Base-by-base conservation (phyloP, 2,888 invertebrate genomes). In the Xanthorhoe spadicearia region DNA sequence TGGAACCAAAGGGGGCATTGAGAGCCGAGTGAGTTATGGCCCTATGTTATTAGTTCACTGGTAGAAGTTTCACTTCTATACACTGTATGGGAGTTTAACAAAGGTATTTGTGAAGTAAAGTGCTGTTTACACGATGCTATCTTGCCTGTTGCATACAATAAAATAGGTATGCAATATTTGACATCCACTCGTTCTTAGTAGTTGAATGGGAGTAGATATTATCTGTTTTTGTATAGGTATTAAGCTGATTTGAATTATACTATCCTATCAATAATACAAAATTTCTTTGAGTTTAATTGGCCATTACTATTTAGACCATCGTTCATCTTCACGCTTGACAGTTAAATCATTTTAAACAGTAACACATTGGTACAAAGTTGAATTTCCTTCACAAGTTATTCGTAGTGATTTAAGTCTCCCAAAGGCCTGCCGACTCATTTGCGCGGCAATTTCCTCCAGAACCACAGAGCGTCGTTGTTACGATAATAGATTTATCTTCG, bases 361-460 rank as follows among this genome's bases (percentile, higher is more conserved):
- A 48, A 23, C 4, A 8, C 7, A 15, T 32, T 8, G 13, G 0
- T 15, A 53, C 54, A 62, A 38, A 61, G 66, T 10, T 50, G 8
- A 43, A 53, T 56, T 62, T 62, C 19, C 54, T 10, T n/a, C 35
- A n/a, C 13, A 10, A 49, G 18, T 15, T 3, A 35, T 23, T 49
- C 2, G 0, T 4, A 56, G 62, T 53, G 48, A 48, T 28, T 48
- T n/a, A 61, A 38, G 7, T 19, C 15, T 15, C 23, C 13, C 38
- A 35, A 48, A 49, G 49, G 61, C 53, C 10, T 57, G 38, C 61
- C 68, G 73, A 58, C 70, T 73, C 73, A 73, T 73, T 74, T 74
- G 61, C 66, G 53, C 64, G 83, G 89, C 90, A 87, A 92, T 92
- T 91, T 92, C 92, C 92, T 90, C 80, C 79, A 59, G 80, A 51